phyloP scores from a whole-genome alignment of 2,888 invertebrate species.

The Clunio marinus region DNA sequence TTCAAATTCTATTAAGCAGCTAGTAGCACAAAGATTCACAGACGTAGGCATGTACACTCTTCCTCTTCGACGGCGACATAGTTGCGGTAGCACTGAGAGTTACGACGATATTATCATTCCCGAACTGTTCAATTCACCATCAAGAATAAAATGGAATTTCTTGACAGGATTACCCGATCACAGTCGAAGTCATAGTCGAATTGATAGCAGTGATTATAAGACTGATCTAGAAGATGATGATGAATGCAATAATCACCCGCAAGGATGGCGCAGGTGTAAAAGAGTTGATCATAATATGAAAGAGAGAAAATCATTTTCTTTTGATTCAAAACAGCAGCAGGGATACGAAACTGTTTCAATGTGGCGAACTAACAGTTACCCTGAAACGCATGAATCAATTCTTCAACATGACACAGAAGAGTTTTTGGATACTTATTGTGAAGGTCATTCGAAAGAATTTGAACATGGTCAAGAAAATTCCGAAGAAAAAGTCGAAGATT shows the following conservation, averaged over 20 bases:
- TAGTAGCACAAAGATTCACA: slow-evolving; percentile 14
- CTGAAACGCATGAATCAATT: slow-evolving; percentile 46
- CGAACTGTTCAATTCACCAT: slow-evolving; percentile 51
- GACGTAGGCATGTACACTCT: slow-evolving; percentile 23
- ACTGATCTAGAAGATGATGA: slow-evolving; percentile 39
- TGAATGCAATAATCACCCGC: background rate
- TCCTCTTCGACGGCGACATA: slow-evolving; percentile 44
- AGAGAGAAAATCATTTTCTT: slow-evolving; percentile 35
- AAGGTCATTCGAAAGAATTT: slow-evolving; percentile 47
- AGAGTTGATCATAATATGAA: slow-evolving; percentile 39
- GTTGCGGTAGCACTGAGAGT: slow-evolving; percentile 9
- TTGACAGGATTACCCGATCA: slow-evolving; percentile 44
- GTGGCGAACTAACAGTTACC: slow-evolving; percentile 44
- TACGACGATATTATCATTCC: slow-evolving; percentile 46
- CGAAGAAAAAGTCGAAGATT: slow-evolving; percentile 1
- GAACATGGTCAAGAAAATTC: slow-evolving; percentile 4
- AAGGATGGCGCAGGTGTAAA: background rate
- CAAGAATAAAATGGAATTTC: slow-evolving; percentile 52
- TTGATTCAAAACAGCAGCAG: slow-evolving; percentile 31
- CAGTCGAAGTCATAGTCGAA: slow-evolving; percentile 37
- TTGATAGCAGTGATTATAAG: slow-evolving; percentile 36
- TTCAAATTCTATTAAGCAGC: slow-evolving; percentile 44
- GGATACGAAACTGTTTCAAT: slow-evolving; percentile 45
- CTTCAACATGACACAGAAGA: slow-evolving; percentile 52
- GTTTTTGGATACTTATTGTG: slow-evolving; percentile 50